These are phyloP conservation scores for Linepithema humile DNA, from an alignment of 1,140 invertebrate species.

Conservation along the genomic window DNA sequence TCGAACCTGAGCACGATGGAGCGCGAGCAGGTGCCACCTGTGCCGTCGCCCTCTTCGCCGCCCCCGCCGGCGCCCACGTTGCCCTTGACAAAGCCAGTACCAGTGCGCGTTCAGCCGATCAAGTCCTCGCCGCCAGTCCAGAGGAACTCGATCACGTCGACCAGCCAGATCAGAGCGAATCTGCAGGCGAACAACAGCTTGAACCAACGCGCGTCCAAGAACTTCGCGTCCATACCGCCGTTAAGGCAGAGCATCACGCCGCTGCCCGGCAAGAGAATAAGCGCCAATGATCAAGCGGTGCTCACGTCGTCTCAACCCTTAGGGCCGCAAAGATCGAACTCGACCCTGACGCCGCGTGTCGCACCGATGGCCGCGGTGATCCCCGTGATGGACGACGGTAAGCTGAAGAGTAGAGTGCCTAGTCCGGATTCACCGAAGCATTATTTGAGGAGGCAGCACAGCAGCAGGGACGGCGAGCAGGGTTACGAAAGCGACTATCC, in stretches of 20 bases:
- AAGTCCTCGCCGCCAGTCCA: conserved; percentile 81
- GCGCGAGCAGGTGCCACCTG: conserved; percentile 73
- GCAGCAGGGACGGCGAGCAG: conserved; percentile 77
- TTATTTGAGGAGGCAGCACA: conserved; percentile 80
- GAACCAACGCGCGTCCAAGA: conserved; percentile 76
- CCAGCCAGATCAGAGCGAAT: conserved; percentile 82
- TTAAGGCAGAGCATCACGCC: conserved; percentile 80
- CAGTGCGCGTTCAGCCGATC: conserved; percentile 81
- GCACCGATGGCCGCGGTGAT: conserved; percentile 82
- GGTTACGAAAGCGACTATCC: conserved; percentile 82
- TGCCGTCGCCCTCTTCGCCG: conserved; percentile 71
- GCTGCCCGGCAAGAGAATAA: conserved; percentile 76
- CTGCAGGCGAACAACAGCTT: conserved; percentile 78
- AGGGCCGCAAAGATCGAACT: conserved; percentile 81
- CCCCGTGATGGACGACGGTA: conserved; percentile 83
- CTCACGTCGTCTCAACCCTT: conserved; percentile 73
- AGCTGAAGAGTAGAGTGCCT: conserved; percentile 78
- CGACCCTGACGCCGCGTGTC: conserved; percentile 79
- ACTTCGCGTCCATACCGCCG: conserved; percentile 80
- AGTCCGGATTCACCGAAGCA: conserved; percentile 82
- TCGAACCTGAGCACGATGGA: conserved; percentile 76
- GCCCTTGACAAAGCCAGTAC: conserved; percentile 77
- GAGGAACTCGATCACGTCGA: conserved; percentile 79
- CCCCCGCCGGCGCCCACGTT: conserved; percentile 73
- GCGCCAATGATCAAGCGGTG: conserved; percentile 45